Evolutionary conservation across 2,797 vertebrate genomes (phyloP).

Genomic region (Clarias platycephalus): DNA sequence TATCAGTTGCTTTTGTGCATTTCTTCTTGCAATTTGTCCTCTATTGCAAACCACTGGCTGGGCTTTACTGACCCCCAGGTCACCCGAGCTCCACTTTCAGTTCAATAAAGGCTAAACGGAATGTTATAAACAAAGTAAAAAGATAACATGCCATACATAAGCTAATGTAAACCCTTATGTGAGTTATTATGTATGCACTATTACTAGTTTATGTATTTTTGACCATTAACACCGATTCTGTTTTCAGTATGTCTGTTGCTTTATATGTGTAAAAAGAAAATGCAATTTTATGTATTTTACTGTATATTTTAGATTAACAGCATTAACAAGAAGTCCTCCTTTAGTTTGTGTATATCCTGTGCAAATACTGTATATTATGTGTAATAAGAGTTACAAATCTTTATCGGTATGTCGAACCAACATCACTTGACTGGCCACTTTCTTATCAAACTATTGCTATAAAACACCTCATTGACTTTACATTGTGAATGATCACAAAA

Average conservation of each 20-base stretch:
- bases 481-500: background rate
- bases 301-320: background rate
- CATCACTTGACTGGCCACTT: background rate
- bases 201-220: background rate
- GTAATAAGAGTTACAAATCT: background rate
- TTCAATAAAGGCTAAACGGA: background rate
- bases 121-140: background rate
- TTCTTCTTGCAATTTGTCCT: too few species aligned
- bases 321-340: background rate
- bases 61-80: background rate
- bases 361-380: background rate
- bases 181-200: background rate
- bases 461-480: background rate
- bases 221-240: background rate
- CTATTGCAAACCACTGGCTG: too few species aligned
- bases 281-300: background rate
- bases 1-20: too few species aligned
- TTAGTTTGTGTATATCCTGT: background rate
- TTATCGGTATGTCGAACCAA: background rate
- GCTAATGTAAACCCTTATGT: background rate
- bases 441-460: background rate
- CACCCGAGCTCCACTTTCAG: background rate
- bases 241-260: background rate
- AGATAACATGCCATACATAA: background rate
- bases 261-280: background rate